Percentiles rank a stretch among this genome's conserved stretches.
Evolutionary conservation across 2,113 vertebrate genomes (phyloP).

Genomic region (Cacatua alba): DNA sequence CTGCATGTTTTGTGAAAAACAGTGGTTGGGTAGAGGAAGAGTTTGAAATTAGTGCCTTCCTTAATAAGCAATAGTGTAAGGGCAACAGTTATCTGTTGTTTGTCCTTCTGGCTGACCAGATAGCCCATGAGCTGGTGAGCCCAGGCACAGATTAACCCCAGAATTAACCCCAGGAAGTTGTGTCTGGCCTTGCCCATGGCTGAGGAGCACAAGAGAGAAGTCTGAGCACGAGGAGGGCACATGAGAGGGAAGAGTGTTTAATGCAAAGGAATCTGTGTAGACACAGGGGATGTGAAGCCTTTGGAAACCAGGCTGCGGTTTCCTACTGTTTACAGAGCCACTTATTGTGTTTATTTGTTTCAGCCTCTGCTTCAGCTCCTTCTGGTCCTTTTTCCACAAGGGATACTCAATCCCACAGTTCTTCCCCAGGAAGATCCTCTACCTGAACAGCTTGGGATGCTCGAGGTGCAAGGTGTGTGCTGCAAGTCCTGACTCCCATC

Average conservation of each 20-base stretch:
- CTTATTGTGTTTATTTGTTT: neutral
- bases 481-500: neutral
- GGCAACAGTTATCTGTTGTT: neutral
- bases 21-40: neutral
- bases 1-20: neutral
- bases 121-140: neutral
- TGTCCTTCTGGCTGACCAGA: neutral
- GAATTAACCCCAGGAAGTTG: neutral
- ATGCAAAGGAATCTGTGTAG: neutral
- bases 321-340: neutral
- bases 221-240: neutral
- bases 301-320: neutral
- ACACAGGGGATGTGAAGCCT: neutral
- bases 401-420: neutral
- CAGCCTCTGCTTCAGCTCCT: neutral
- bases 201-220: neutral
- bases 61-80: neutral
- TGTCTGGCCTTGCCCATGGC: neutral
- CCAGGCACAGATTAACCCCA: neutral
- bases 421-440: neutral
- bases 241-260: accelerated
- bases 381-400: neutral
- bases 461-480: accelerated
- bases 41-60: neutral
- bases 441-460: neutral